Conservation (phyloP, 1,140 invertebrate genomes). For the Chionoecetes opilio region DNA sequence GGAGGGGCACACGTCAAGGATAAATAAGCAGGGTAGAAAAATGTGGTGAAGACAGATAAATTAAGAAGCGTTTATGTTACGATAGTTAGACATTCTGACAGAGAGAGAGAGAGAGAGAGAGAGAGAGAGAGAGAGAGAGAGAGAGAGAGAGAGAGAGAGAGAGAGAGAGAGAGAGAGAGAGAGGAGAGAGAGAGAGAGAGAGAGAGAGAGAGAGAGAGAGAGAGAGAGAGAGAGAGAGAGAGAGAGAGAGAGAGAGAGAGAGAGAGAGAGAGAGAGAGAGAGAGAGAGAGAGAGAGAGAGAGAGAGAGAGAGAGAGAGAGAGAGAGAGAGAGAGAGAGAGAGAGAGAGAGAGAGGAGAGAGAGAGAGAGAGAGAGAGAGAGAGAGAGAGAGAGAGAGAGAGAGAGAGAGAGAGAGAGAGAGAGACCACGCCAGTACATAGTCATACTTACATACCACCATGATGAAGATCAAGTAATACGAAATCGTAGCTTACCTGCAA, state of each 20-base stretch:
- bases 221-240: neutral
- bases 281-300: neutral
- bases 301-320: neutral
- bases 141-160: no score
- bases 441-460: no score
- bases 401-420: neutral
- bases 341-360: neutral
- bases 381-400: neutral
- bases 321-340: neutral
- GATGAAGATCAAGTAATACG: no score
- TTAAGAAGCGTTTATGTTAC: no score
- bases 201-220: neutral
- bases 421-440: no score
- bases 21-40: neutral
- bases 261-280: neutral
- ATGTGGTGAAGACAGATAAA: neutral
- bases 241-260: conserved; percentile 13
- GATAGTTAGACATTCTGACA: no score
- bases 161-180: no score
- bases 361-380: neutral
- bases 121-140: no score
- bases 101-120: no score
- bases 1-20: no score
- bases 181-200: neutral
- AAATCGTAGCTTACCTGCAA: no score